Base-by-base conservation (phyloP, 2,113 vertebrate genomes). In the Pardalotus punctatus region DNA sequence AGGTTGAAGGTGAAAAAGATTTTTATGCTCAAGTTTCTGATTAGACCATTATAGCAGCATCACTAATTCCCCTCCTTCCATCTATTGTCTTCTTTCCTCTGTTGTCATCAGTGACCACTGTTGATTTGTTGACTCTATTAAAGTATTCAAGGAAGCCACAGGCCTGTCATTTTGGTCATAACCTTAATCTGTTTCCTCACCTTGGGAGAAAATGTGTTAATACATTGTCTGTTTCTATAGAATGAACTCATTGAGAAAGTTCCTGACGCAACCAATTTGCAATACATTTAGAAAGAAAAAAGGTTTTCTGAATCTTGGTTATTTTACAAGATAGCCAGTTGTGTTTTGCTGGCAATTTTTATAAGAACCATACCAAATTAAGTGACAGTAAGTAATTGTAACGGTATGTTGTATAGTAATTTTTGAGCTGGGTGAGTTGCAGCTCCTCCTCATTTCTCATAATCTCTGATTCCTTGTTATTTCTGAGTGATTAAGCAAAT, bases 181-280 rank as follows among this genome's bases (percentile, higher is more conserved):
- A 94, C 95, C 95, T 97, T 97, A 96, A 96, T 96, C 88, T 97
- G 84, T 96, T 96, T 96, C 96, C 94, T 97, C 90, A 96, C 95
- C 95, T 96, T 97, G 95, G 81, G 71, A 97, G 93, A 96, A 97
- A 96, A 96, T 71, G 90, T 97, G 76, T 93, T 95, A 92, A 91
- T 95, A 92, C 11, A 35, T 57, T 86, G 66, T 85, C 90, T 92
- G 22, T 84, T 96, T 93, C 77, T 88, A 15, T 80, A 93, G 79
- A 88, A 57, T 74, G 58, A 73, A 48, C 42, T 90, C 43, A 80
- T 50, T 89, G 89, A 61, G 82, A 81, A 95, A 92, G 38, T 93
- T 95, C 88, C 65, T 90, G 69, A 84, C 24, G 23, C 67, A 76
- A 86, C 51, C 77, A 66, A 80, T 89, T 38, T 87, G 38, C 54